Percentiles rank a stretch among this genome's conserved stretches.
These are phyloP conservation scores for Callospermophilus lateralis DNA, from an alignment of 2,113 vertebrate genomes.

Conservation along the genomic window DNA sequence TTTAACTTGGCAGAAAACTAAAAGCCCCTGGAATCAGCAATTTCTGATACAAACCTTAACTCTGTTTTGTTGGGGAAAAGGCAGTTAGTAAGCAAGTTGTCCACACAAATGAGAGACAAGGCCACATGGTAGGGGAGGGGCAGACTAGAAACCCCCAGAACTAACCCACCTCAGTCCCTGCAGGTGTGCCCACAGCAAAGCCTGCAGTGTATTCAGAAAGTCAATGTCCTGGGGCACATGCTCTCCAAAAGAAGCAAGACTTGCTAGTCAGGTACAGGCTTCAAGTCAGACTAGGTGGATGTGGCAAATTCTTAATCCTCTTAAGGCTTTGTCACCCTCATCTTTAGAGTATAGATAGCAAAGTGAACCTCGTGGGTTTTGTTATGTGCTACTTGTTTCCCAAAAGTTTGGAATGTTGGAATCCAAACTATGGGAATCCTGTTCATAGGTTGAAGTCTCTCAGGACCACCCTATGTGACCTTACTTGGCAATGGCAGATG, in stretches of 20 bases:
- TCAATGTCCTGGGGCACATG: fast-evolving
- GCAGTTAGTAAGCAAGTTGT: not conserved
- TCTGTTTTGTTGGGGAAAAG: not conserved
- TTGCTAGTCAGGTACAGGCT: no score
- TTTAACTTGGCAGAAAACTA: slow-evolving; percentile 56
- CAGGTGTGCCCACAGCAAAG: not conserved
- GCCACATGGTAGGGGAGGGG: no score
- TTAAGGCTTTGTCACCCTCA: not conserved
- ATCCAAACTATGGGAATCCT: not conserved
- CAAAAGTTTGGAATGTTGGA: not conserved
- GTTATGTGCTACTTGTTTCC: not conserved
- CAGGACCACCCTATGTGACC: not conserved
- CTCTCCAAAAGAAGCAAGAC: not conserved
- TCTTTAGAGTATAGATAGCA: not conserved
- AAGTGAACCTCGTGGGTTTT: not conserved
- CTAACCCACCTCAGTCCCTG: fast-evolving
- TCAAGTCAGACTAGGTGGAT: not conserved
- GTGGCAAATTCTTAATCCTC: not conserved
- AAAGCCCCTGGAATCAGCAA: slow-evolving; percentile 21
- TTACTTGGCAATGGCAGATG: not conserved
- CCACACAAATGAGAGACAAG: not conserved
- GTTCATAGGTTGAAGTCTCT: not conserved
- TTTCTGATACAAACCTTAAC: slow-evolving; percentile 8
- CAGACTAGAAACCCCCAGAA: fast-evolving
- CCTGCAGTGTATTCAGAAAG: not conserved